These are phyloP conservation scores for Gallinago paraguaiae DNA, from an alignment of 2,113 vertebrate species.

Conservation along the genomic window DNA sequence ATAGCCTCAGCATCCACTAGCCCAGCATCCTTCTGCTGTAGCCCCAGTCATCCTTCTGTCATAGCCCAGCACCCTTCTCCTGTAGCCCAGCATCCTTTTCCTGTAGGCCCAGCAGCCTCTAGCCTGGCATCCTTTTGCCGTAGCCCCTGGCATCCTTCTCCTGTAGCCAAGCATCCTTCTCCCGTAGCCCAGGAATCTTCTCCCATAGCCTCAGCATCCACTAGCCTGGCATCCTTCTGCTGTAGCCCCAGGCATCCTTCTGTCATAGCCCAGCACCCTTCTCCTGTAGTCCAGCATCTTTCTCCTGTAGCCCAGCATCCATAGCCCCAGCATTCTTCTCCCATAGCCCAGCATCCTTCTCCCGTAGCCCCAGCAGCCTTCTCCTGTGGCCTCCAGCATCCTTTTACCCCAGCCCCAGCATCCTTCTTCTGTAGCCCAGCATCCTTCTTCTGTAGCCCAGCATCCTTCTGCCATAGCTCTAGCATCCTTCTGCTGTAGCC, in stretches of 20 bases:
- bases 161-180: background rate
- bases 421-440: no score
- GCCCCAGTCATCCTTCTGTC: background rate
- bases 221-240: background rate
- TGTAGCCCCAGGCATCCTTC: background rate
- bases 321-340: background rate
- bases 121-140: background rate
- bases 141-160: background rate
- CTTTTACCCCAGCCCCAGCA: no score
- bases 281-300: background rate
- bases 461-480: no score
- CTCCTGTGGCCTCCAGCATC: no score
- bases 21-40: background rate
- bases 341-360: background rate
- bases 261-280: background rate
- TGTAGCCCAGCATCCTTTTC: background rate
- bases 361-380: background rate
- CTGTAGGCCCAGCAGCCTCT: no score
- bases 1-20: no score
- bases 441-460: background rate
- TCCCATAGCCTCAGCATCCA: no score
- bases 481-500: no score
- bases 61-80: background rate
- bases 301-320: background rate
- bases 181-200: no score